A percentile compares a stretch with the other conserved stretches of the same genome.
These are phyloP conservation scores for Diadumene lineata DNA, from an alignment of 92 coral and sea anemone species.

Conservation along the genomic window DNA sequence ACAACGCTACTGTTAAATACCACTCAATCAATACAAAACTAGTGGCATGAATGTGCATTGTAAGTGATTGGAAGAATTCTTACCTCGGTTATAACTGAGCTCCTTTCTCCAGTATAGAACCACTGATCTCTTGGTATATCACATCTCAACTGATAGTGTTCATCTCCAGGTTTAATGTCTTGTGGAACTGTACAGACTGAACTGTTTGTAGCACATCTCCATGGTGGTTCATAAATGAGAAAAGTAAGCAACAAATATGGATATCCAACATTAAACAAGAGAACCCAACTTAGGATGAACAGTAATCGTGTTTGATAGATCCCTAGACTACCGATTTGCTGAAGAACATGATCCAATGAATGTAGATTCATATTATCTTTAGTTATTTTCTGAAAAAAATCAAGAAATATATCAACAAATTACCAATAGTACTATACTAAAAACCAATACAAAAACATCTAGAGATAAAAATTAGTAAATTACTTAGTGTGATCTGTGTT, in stretches of 20 bases:
- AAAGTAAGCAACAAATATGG: slow-evolving; percentile 73
- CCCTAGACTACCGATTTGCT: slow-evolving; percentile 71
- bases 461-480: too few species aligned
- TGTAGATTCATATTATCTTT: slow-evolving; percentile 33
- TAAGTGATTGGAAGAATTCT: background rate
- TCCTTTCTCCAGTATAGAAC: slow-evolving; percentile 67
- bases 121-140: slow-evolving; percentile 70
- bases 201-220: slow-evolving; percentile 75
- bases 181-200: slow-evolving; percentile 54
- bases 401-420: too few species aligned
- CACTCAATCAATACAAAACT: background rate
- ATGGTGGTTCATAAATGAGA: slow-evolving; percentile 74
- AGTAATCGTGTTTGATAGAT: slow-evolving; percentile 63
- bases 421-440: too few species aligned
- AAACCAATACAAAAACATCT: too few species aligned
- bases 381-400: background rate
- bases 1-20: background rate
- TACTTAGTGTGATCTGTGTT: too few species aligned
- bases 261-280: slow-evolving; percentile 59
- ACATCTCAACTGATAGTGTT: slow-evolving; percentile 64
- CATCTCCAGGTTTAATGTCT: slow-evolving; percentile 45
- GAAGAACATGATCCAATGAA: slow-evolving; percentile 59
- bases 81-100: slow-evolving; percentile 83
- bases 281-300: slow-evolving; percentile 38
- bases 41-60: background rate